phyloP scores from a whole-genome alignment of 2,113 vertebrate species.

The Cathartes aura region DNA sequence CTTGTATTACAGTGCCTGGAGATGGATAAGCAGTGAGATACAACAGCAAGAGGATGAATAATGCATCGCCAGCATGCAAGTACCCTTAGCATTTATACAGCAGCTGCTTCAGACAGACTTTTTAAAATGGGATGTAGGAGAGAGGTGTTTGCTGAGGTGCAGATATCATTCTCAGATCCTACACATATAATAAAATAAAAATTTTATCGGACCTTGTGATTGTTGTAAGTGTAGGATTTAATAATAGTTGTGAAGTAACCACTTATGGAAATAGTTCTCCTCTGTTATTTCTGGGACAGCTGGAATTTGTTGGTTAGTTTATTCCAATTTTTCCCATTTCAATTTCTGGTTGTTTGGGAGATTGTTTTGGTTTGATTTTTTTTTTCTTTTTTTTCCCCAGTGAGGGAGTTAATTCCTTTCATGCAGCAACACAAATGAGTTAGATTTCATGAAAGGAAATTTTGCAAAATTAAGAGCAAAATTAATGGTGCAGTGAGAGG shows the following conservation, averaged over 20 bases:
- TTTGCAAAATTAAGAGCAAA: background rate
- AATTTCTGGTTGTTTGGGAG: background rate
- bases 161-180: background rate
- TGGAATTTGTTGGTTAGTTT: background rate
- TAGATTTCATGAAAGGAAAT: background rate
- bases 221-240: background rate
- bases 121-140: background rate
- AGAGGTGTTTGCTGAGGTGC: background rate
- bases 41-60: background rate
- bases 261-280: background rate
- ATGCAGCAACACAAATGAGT: background rate
- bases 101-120: background rate
- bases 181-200: background rate
- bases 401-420: background rate
- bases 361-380: background rate
- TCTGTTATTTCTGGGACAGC: background rate
- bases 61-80: rapidly evolving
- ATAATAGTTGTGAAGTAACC: background rate
- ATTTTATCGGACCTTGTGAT: background rate
- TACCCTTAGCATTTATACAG: background rate
- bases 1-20: background rate
- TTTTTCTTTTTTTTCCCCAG: background rate
- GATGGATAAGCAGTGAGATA: background rate
- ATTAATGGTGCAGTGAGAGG: background rate
- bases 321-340: background rate